These are phyloP conservation scores for Hypomecis atomaria DNA, from an alignment of 2,888 invertebrate genomes.

Conservation along the genomic window DNA sequence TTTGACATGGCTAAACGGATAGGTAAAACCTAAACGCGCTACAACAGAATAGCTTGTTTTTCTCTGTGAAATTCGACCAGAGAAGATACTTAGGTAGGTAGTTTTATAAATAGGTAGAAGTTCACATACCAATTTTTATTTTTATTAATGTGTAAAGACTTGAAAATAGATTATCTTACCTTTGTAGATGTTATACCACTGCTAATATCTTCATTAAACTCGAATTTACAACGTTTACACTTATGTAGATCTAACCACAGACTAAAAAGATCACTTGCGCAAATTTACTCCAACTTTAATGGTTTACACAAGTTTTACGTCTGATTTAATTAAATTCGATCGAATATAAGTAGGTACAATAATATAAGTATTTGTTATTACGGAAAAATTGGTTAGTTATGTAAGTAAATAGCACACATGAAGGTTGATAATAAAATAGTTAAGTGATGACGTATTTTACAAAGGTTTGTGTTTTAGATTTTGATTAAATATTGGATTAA, in stretches of 20 bases:
- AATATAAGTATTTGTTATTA: neutral
- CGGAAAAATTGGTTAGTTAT: neutral
- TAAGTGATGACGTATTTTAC: too few species aligned
- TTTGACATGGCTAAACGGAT: too few species aligned
- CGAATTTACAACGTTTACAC: neutral
- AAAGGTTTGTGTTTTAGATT: too few species aligned
- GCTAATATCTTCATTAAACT: neutral
- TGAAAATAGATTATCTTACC: neutral
- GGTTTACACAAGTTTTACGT: conserved; percentile 9
- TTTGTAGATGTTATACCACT: conserved; percentile 17
- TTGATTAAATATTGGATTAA: too few species aligned
- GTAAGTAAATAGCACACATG: neutral
- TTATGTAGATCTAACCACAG: conserved; percentile 11
- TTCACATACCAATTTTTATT: too few species aligned
- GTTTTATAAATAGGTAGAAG: too few species aligned
- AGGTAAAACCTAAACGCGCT: too few species aligned
- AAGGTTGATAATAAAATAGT: neutral
- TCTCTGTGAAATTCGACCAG: too few species aligned
- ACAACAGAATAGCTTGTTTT: too few species aligned
- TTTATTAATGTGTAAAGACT: too few species aligned
- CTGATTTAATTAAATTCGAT: neutral
- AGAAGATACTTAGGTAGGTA: too few species aligned
- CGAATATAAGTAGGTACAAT: too few species aligned
- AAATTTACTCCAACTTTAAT: conserved; percentile 5
- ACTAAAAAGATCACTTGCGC: conserved; percentile 8